These are phyloP conservation scores for Mus pahari DNA, from an alignment of 2,113 vertebrate species.

Conservation along the genomic window DNA sequence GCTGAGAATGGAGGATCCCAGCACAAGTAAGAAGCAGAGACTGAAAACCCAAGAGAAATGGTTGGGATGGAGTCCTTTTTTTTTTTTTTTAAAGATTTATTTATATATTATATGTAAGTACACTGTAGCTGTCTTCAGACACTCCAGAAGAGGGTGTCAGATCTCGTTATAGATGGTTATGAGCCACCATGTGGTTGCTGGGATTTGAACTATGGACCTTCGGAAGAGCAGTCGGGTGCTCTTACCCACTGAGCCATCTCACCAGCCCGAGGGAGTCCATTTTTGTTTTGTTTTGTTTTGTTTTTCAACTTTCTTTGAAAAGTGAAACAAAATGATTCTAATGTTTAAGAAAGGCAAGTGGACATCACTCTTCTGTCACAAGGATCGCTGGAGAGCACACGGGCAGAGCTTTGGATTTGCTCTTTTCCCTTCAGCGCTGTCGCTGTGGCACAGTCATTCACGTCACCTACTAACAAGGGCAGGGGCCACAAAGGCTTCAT, in stretches of 20 bases:
- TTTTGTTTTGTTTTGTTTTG: too few relatives aligned
- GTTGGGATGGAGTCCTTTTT: neutral
- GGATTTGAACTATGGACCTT: too few relatives aligned
- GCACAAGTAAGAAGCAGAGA: neutral
- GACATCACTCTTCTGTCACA: slow-evolving; percentile 46
- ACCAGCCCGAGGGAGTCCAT: too few relatives aligned
- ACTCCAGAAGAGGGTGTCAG: too few relatives aligned
- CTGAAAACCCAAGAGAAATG: neutral
- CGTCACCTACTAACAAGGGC: slow-evolving; percentile 69
- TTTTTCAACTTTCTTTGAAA: neutral
- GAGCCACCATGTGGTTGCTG: too few relatives aligned
- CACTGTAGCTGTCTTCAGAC: too few relatives aligned
- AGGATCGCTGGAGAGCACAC: slow-evolving; percentile 49
- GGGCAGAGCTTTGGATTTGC: slow-evolving; percentile 20
- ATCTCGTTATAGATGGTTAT: too few relatives aligned
- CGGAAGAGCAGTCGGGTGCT: too few relatives aligned
- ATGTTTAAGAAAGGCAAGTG: neutral
- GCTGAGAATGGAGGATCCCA: neutral
- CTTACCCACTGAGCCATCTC: too few relatives aligned
- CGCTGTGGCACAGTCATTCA: slow-evolving; percentile 56
- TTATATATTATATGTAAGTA: too few relatives aligned
- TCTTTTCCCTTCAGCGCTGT: slow-evolving; percentile 23
- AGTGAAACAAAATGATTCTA: slow-evolving; percentile 44
- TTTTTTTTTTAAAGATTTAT: too few relatives aligned
- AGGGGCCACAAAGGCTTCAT: slow-evolving; percentile 54